Conservation (phyloP, 2,888 invertebrate genomes). For the Apamea crenata region DNA sequence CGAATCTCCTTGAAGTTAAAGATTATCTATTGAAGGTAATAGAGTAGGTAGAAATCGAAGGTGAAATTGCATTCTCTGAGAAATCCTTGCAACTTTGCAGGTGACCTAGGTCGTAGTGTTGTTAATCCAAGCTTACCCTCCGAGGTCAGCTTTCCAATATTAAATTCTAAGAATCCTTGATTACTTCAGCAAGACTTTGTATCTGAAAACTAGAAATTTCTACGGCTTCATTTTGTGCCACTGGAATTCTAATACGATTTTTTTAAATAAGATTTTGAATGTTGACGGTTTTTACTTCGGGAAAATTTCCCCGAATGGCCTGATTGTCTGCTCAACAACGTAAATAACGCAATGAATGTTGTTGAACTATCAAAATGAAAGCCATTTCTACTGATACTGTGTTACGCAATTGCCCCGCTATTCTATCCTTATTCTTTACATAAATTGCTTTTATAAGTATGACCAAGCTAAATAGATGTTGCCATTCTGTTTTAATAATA, state of each 20-base stretch:
- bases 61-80: conserved; percentile 23
- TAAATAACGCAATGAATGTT: too few species aligned
- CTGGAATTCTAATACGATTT: background rate
- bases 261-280: background rate
- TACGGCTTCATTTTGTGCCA: background rate
- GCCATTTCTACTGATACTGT: background rate
- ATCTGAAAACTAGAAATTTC: background rate
- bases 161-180: conserved; percentile 17
- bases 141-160: conserved; percentile 15
- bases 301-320: too few species aligned
- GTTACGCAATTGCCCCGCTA: background rate
- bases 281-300: background rate
- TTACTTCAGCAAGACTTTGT: conserved; percentile 13
- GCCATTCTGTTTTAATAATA: conserved; percentile 15
- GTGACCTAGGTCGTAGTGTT: conserved; percentile 13
- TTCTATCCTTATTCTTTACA: background rate
- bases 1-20: conserved; percentile 15
- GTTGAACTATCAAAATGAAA: too few species aligned
- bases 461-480: background rate
- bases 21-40: conserved; percentile 5
- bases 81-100: conserved; percentile 31
- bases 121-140: conserved; percentile 4
- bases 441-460: conserved; percentile 24
- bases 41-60: conserved; percentile 16
- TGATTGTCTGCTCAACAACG: too few species aligned